Conservation (phyloP, 2,888 invertebrate species). For the Diaprepes abbreviatus region DNA sequence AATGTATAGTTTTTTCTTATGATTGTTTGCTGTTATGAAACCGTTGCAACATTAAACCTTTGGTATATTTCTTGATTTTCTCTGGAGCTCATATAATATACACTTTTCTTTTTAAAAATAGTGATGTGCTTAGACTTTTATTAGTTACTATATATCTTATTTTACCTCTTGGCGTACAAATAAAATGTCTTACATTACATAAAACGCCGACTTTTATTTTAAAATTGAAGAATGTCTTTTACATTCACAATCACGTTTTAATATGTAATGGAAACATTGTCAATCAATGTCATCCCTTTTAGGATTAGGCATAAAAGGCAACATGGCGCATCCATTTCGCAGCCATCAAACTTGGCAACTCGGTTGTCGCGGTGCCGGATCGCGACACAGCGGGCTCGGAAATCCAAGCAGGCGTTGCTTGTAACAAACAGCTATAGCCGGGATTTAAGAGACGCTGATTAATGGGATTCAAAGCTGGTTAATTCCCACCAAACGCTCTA, state of each 20-base stretch:
- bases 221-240: not conserved
- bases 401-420: constrained; percentile 48
- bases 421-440: constrained; percentile 68
- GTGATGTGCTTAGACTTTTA: too few species aligned
- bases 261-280: constrained; percentile 33
- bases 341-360: constrained; percentile 44
- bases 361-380: constrained; percentile 36
- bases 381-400: constrained; percentile 42
- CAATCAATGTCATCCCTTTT: constrained; percentile 41
- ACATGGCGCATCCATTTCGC: constrained; percentile 42
- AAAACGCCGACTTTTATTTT: too few species aligned
- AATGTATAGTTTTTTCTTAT: too few species aligned
- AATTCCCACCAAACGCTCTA: constrained; percentile 75
- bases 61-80: too few species aligned
- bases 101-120: too few species aligned
- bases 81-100: too few species aligned
- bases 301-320: constrained; percentile 40
- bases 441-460: constrained; percentile 75
- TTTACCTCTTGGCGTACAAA: too few species aligned
- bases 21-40: too few species aligned
- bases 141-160: too few species aligned
- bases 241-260: constrained; percentile 22
- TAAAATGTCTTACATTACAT: too few species aligned
- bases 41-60: too few species aligned
- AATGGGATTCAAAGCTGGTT: constrained; percentile 79